phyloP scores from a whole-genome alignment of 2,888 invertebrate species.

The Drosophila greeni region DNA sequence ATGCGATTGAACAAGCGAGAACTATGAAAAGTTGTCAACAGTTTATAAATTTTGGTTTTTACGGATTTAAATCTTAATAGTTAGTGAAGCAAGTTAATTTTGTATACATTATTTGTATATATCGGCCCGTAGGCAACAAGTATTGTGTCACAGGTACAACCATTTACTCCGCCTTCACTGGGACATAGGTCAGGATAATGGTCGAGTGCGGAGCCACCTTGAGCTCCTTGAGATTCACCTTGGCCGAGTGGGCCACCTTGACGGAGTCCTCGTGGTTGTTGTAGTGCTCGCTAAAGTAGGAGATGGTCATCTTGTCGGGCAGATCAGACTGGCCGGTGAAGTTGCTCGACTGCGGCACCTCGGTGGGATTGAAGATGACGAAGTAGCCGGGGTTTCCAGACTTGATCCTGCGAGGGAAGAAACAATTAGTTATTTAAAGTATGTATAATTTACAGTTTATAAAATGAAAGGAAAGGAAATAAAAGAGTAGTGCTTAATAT shows the following conservation, averaged over 20 bases:
- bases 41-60: conserved; percentile 25
- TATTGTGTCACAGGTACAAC: conserved; percentile 1
- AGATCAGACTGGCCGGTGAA: conserved; percentile 80
- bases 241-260: conserved; percentile 78
- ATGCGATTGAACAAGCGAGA: conserved; percentile 20
- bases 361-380: conserved; percentile 84
- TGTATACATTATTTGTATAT: conserved; percentile 16
- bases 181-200: conserved; percentile 85
- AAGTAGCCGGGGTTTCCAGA: conserved; percentile 87
- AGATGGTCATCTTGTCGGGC: conserved; percentile 83
- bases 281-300: conserved; percentile 81
- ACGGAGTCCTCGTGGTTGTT: conserved; percentile 60
- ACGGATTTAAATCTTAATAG: conserved; percentile 45
- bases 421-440: background rate
- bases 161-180: conserved; percentile 76
- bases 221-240: conserved; percentile 81
- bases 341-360: conserved; percentile 80
- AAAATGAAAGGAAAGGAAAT: background rate
- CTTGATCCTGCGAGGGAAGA: conserved; percentile 81
- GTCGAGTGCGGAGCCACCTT: conserved; percentile 83
- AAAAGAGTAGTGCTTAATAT: background rate
- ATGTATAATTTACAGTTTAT: background rate
- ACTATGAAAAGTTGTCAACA: conserved; percentile 9
- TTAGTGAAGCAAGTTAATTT: conserved; percentile 36
- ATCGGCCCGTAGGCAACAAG: conserved; percentile 16